These are phyloP conservation scores for Numida meleagris DNA, from an alignment of 2,113 vertebrate species.

Conservation along the genomic window DNA sequence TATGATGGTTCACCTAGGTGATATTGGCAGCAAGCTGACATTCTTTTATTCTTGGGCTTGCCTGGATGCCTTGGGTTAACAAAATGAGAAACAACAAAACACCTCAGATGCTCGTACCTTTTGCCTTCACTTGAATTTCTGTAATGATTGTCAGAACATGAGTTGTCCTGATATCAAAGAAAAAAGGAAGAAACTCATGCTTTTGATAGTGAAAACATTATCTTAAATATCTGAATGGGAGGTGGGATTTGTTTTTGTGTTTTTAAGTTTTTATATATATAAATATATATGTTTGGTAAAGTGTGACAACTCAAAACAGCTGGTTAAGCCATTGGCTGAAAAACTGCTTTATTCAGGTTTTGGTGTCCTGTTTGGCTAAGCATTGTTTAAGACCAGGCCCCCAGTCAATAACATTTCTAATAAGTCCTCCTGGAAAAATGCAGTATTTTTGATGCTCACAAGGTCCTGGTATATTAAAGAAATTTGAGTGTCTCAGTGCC, in stretches of 20 bases:
- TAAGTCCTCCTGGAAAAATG: neutral
- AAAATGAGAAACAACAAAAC: neutral
- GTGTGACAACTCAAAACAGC: neutral
- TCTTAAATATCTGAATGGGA: neutral
- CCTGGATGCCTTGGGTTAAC: neutral
- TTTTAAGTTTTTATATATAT: neutral
- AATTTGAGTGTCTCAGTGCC: constrained; percentile 9
- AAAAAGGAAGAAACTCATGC: neutral
- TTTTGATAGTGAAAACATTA: neutral
- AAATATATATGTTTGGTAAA: neutral
- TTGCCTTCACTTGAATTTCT: neutral
- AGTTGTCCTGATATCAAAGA: neutral
- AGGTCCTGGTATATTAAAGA: neutral
- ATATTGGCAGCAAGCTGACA: neutral
- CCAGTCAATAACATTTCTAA: neutral
- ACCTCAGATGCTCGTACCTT: neutral
- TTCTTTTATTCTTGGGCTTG: neutral
- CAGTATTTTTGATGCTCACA: constrained; percentile 10
- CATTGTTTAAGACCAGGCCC: neutral
- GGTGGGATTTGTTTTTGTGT: neutral
- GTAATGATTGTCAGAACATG: neutral
- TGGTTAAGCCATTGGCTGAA: neutral
- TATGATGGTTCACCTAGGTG: neutral
- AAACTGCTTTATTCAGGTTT: neutral
- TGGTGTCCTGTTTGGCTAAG: neutral